These are phyloP conservation scores for Tupaia chinensis DNA, from an alignment of 2,113 vertebrate genomes.

Conservation along the genomic window DNA sequence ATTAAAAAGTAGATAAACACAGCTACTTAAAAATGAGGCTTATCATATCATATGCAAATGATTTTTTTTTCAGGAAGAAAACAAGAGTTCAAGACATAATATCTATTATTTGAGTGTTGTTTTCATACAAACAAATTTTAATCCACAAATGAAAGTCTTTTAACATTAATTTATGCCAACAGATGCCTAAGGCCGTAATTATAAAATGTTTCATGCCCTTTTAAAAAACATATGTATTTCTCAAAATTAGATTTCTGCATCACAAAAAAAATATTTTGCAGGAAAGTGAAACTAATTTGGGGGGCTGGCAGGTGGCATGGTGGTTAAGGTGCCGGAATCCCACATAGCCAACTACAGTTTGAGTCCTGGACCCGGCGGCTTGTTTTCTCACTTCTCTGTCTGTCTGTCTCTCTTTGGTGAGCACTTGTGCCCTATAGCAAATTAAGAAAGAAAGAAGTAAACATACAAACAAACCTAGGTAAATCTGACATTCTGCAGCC, in stretches of 20 bases:
- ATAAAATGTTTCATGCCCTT: background rate
- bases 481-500: conserved; percentile 13
- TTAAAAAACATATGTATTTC: conserved; percentile 47
- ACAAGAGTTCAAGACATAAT: background rate
- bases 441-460: no score
- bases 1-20: conserved; percentile 4
- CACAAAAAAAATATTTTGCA: conserved; percentile 44
- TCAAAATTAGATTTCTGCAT: background rate
- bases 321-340: no score
- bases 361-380: no score
- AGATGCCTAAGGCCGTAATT: background rate
- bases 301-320: no score
- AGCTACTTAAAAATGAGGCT: conserved; percentile 31
- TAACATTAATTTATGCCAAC: background rate
- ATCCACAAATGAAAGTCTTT: background rate
- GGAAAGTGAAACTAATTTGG: no score
- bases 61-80: conserved; percentile 34
- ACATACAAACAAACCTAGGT: no score
- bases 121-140: conserved; percentile 41
- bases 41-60: background rate
- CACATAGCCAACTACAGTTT: no score
- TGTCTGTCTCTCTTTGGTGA: no score
- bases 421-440: no score
- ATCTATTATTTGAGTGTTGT: background rate
- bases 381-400: no score